A percentile compares a stretch with the other conserved stretches of the same genome.
phyloP scores from a whole-genome alignment of 2,797 vertebrate genomes.

The Smutsia gigantea region DNA sequence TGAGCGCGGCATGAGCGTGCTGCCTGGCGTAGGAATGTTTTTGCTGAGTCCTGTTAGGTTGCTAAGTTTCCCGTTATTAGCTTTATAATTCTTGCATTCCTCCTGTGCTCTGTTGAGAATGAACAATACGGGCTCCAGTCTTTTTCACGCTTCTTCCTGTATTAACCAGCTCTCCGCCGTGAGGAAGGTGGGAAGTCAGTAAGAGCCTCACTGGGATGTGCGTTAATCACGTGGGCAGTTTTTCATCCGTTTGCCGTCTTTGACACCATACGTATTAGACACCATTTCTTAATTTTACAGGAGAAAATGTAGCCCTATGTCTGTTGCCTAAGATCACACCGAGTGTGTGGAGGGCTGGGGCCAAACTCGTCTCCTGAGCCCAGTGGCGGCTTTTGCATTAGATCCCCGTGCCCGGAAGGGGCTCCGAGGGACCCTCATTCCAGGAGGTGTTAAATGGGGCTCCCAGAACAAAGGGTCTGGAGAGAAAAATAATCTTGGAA shows the following conservation, averaged over 20 bases:
- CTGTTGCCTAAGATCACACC: not conserved
- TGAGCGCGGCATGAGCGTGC: not conserved
- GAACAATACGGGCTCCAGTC: not conserved
- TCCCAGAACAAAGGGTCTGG: not conserved
- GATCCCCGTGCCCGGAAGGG: not conserved
- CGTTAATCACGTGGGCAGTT: not conserved
- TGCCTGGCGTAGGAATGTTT: slow-evolving; percentile 11
- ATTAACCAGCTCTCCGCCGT: not conserved
- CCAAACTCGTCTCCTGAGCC: not conserved
- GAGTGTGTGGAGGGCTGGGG: not conserved
- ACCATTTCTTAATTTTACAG: slow-evolving; percentile 35
- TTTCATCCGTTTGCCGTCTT: slow-evolving; percentile 31
- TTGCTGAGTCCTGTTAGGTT: slow-evolving; percentile 12
- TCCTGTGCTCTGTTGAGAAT: not conserved
- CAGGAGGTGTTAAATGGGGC: not conserved
- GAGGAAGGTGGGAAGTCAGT: not conserved
- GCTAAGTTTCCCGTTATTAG: slow-evolving; percentile 41
- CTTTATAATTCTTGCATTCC: slow-evolving; percentile 46
- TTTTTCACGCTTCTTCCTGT: not conserved
- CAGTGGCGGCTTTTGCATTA: not conserved
- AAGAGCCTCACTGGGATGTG: not conserved
- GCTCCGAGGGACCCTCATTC: not conserved
- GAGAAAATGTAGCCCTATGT: not conserved
- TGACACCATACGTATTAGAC: not conserved
- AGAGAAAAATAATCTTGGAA: not conserved